Evolutionary conservation across 2,888 invertebrate species (phyloP).

Genomic region (Tupiocoris notatus): DNA sequence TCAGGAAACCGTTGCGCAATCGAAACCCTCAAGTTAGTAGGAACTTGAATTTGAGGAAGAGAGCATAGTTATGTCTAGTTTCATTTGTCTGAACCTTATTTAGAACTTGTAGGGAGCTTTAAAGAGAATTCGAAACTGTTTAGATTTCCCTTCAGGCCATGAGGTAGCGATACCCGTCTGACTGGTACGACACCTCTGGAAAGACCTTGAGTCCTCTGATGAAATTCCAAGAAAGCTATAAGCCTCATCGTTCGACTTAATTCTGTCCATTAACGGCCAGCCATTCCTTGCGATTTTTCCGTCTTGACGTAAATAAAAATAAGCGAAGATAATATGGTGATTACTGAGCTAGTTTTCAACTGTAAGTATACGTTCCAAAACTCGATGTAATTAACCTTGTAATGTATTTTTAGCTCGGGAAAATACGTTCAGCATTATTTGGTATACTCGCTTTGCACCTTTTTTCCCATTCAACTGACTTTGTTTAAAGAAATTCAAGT

Average conservation of each 20-base stretch:
- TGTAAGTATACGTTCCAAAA: too few relatives aligned
- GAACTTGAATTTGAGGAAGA: not conserved
- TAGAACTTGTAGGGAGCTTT: not conserved
- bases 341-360: too few relatives aligned
- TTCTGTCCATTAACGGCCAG: not conserved
- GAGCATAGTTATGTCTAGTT: not conserved
- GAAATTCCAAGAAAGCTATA: conserved; percentile 6
- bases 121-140: not conserved
- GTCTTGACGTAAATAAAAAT: not conserved
- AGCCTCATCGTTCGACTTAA: not conserved
- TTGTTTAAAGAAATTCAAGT: too few relatives aligned
- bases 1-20: too few relatives aligned
- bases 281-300: not conserved
- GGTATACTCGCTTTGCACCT: too few relatives aligned
- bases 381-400: too few relatives aligned
- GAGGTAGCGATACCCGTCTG: not conserved
- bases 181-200: conserved; percentile 1
- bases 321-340: not conserved
- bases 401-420: too few relatives aligned
- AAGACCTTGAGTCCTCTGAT: conserved; percentile 7
- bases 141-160: not conserved
- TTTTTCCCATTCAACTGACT: too few relatives aligned
- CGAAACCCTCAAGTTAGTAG: not conserved
- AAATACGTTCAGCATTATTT: too few relatives aligned
- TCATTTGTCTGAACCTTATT: not conserved